These are phyloP conservation scores for Cactoblastis cactorum DNA, from an alignment of 2,888 invertebrate genomes.

Conservation along the genomic window DNA sequence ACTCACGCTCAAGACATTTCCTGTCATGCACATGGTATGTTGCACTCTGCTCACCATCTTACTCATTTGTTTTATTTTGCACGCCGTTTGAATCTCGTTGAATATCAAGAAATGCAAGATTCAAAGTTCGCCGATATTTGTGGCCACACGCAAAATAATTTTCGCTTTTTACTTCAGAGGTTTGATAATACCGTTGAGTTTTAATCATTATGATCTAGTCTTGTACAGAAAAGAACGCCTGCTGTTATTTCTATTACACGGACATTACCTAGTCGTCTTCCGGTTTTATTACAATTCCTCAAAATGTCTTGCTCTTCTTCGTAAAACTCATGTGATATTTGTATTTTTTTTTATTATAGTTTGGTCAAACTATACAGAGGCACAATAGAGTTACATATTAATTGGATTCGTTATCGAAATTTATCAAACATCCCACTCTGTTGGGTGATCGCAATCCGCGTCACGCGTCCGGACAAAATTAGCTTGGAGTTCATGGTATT, in stretches of 20 bases:
- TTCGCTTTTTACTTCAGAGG: neutral
- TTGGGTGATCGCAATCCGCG: conserved; percentile 28
- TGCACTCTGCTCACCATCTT: conserved; percentile 40
- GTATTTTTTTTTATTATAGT: too few relatives aligned
- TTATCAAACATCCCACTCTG: conserved; percentile 9
- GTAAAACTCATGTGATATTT: neutral
- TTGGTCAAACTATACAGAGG: too few relatives aligned
- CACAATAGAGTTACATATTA: neutral
- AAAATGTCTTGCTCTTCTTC: neutral
- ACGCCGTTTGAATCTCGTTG: neutral
- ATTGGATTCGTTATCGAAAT: neutral
- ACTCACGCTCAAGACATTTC: conserved; percentile 48
- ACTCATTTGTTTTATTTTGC: conserved; percentile 16
- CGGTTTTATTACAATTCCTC: neutral
- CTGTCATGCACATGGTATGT: conserved; percentile 40
- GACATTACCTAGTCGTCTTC: neutral
- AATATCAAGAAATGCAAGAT: neutral
- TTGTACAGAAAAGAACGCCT: neutral
- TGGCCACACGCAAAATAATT: neutral
- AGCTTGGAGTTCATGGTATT: conserved; percentile 18
- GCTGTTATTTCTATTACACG: conserved; percentile 8
- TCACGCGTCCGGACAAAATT: conserved; percentile 36
- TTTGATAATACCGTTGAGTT: neutral
- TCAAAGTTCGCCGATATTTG: neutral
- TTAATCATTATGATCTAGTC: neutral